Evolutionary conservation across 2,888 invertebrate species (phyloP), one percentile per base, ranked within the genome.

Genomic region (Cephus runcator): DNA sequence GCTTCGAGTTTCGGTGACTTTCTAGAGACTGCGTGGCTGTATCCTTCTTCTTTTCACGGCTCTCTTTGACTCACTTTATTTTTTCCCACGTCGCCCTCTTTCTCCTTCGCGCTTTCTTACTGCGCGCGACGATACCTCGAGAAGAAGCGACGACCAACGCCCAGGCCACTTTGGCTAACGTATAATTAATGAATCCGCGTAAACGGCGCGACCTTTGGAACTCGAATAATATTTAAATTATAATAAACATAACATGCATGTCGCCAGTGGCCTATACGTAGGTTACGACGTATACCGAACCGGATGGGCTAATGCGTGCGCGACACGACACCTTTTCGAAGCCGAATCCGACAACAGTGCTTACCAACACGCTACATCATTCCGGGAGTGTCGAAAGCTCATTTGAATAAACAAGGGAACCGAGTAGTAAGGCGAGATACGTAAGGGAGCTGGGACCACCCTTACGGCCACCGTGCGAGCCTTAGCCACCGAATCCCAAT

Each of bases 371-470:
- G 81, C 80, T 80, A 79, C 77, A 81, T 83, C 79, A 80, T 79
- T 81, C 78, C 74, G 69, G 34, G 79, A 79, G 84, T 83, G 83
- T 82, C 83, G 82, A 84, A 84, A 81, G 82, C 84, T 84, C 81
- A 85, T 83, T 84, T 83, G 83, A 84, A 85, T 85, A 84, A 83
- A 83, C 81, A 80, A 79, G 75, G 73, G 75, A 33, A 76, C 23
- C 40, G 40, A 56, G 40, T 56, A 23, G 40, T 56, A 56, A 56
- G 40, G 40, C 69, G 30, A 40, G 34, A 76, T 75, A 75, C 36
- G 75, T 76, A 74, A 77, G 74, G 73, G 69, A 68, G 79, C 75
- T 12, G 35, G 74, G 77, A 79, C 76, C 76, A 76, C 76, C 78
- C 71, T 56, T 78, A 73, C 23, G 30, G 71, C 69, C 73, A 68